Evolutionary conservation across 1,140 invertebrate genomes (phyloP), one percentile per base, ranked within the genome.

Genomic region (Lerema accius): DNA sequence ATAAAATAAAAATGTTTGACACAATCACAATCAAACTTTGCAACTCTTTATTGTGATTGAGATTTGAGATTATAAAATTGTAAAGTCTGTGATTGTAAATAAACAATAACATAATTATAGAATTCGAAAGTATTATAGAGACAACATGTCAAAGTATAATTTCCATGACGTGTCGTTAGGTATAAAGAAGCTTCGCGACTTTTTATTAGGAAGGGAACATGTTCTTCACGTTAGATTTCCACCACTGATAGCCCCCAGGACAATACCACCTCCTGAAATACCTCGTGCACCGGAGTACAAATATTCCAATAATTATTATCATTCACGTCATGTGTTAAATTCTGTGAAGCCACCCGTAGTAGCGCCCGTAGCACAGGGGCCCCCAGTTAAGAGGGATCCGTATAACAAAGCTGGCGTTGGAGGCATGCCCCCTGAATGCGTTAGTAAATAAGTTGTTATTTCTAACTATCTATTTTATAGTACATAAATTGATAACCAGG

Each of bases 341-440:
- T 85, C 84, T 2, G 80, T 89, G 4, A 67, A 74, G 5, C 83
- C 84, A 4, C 86, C 84, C 1, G 71, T 87, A 4, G 70, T 87
- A 10, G 83, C 79, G 1, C 86, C 84, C 0, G 51, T 87, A 4
- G 86, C 79, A 1, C 72, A 76, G 69, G 81, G 78, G 1, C 71
- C 71, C 0, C 62, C 79, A 9, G 10, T 69, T 16, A 56, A 45
- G 1, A 56, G 46, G 39, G 71, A 73, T 59, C 46, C 65, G 23
- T 62, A 58, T 2, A 68, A 69, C 49, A 67, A 71, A 42, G 26
- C 56, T n/a, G 15, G 61, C 28, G 9, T 37, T 7, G 64, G 65
- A 13, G 49, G 49, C 10, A 42, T 78, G 10, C 61, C 28, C 13
- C 62, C 76, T 13, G 61, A 70, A 28, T 60, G 61, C 39, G 78